Percentiles rank a stretch among this genome's conserved stretches.
phyloP scores from a whole-genome alignment of 2,797 vertebrate species.

The Malacoctenus gilli region DNA sequence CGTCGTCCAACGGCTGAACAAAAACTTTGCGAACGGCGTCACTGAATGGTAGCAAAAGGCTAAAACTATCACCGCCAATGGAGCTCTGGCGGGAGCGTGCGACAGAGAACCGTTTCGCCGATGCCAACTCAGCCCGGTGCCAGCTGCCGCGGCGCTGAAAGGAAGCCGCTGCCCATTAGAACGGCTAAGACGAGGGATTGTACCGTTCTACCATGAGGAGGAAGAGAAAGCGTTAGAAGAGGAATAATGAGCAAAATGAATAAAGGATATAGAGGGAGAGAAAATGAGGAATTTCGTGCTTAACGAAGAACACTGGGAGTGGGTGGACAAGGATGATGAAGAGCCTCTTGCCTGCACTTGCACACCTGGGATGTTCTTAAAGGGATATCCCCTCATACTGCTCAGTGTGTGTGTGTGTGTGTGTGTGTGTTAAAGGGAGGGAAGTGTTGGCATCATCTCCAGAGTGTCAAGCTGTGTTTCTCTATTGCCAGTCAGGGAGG shows the following conservation, averaged over 20 bases:
- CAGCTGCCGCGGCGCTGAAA: conserved; percentile 50
- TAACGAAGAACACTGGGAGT: conserved; percentile 72
- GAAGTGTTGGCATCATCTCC: conserved; percentile 73
- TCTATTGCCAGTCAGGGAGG: conserved; percentile 72
- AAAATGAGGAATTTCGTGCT: conserved; percentile 53
- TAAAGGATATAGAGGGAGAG: conserved; percentile 49
- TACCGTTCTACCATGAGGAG: conserved; percentile 45
- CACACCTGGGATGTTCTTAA: conserved; percentile 80
- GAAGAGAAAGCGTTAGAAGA: conserved; percentile 34
- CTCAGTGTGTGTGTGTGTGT: no score
- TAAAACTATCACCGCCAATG: conserved; percentile 30
- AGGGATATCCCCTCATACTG: conserved; percentile 72
- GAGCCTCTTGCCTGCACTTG: conserved; percentile 66
- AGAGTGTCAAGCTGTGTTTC: conserved; percentile 73
- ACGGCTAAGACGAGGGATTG: conserved; percentile 27
- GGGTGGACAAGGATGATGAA: conserved; percentile 73
- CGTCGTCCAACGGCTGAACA: conserved; percentile 36
- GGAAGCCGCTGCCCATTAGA: conserved; percentile 38
- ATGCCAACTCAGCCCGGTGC: conserved; percentile 62
- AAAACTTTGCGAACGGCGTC: conserved; percentile 30
- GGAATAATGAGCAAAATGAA: conserved; percentile 60
- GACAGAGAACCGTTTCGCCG: conserved; percentile 33
- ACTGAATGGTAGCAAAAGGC: conserved; percentile 43
- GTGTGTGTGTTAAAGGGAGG: conserved; percentile 69
- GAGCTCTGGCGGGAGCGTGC: conserved; percentile 21